phyloP scores from a whole-genome alignment of 2,113 vertebrate species.

The Melanostigma gelatinosum region DNA sequence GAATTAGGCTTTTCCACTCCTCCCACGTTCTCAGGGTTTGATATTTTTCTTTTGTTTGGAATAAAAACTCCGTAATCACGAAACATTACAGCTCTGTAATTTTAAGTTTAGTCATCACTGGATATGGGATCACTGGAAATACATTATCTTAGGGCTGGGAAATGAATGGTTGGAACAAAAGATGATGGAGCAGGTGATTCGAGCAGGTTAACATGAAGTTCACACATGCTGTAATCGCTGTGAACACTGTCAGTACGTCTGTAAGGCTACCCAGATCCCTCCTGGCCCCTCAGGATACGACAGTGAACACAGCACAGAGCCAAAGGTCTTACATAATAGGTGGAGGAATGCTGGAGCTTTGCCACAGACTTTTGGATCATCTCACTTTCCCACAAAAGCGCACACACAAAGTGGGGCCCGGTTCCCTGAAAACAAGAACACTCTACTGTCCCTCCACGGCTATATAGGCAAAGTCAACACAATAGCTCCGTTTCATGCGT shows the following conservation, averaged over 20 bases:
- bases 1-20: conserved; percentile 10
- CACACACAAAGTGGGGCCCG: conserved; percentile 42
- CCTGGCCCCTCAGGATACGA: conserved; percentile 32
- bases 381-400: conserved; percentile 23
- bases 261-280: not conserved
- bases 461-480: not conserved
- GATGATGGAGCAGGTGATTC: not conserved
- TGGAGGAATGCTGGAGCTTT: conserved; percentile 75
- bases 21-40: conserved; percentile 17
- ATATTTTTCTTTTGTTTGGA: conserved; percentile 5
- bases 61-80: conserved; percentile 10
- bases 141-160: not conserved
- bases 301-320: conserved; percentile 34
- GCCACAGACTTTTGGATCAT: conserved; percentile 52
- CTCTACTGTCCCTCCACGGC: conserved; percentile 5
- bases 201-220: not conserved
- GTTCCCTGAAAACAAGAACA: conserved; percentile 1
- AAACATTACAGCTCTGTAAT: conserved; percentile 18
- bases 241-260: not conserved
- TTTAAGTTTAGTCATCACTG: conserved; percentile 34
- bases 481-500: not conserved
- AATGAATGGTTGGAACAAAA: not conserved
- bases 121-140: conserved; percentile 1
- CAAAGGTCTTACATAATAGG: conserved; percentile 68
- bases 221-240: not conserved